phyloP scores from a whole-genome alignment of 2,888 invertebrate genomes.

The Ectropis crepuscularia region DNA sequence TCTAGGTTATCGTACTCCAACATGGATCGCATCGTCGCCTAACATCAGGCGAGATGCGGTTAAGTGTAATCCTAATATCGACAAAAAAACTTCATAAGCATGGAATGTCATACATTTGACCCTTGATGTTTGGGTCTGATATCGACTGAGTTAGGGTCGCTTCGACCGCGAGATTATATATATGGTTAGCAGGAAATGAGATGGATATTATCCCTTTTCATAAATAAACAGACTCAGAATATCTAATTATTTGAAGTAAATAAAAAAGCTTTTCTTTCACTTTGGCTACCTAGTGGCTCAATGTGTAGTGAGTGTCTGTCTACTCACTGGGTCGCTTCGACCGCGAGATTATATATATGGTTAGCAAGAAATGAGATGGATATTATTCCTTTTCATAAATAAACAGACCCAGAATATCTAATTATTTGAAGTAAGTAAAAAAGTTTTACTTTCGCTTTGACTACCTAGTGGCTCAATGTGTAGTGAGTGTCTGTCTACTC shows the following conservation, averaged over 20 bases:
- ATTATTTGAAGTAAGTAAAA: background rate
- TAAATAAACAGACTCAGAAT: background rate
- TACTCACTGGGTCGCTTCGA: background rate
- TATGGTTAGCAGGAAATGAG: slow-evolving; percentile 4
- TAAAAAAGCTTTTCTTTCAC: too few relatives aligned
- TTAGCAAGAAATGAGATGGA: slow-evolving; percentile 6
- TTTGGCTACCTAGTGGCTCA: too few relatives aligned
- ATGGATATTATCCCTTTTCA: background rate
- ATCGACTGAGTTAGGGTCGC: background rate
- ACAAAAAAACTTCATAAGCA: background rate
- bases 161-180: background rate
- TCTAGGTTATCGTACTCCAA: too few relatives aligned
- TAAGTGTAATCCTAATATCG: too few relatives aligned
- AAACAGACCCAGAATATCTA: background rate
- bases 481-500: too few relatives aligned
- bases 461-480: too few relatives aligned
- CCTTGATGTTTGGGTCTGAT: slow-evolving; percentile 3
- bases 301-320: too few relatives aligned
- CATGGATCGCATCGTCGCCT: too few relatives aligned
- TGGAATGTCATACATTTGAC: background rate
- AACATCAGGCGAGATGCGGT: too few relatives aligned
- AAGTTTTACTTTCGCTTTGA: too few relatives aligned
- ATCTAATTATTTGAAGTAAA: background rate
- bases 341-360: background rate
- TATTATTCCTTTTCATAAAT: background rate